Evolutionary conservation across 2,888 invertebrate species (phyloP).

Genomic region (Calephelis perditalis): DNA sequence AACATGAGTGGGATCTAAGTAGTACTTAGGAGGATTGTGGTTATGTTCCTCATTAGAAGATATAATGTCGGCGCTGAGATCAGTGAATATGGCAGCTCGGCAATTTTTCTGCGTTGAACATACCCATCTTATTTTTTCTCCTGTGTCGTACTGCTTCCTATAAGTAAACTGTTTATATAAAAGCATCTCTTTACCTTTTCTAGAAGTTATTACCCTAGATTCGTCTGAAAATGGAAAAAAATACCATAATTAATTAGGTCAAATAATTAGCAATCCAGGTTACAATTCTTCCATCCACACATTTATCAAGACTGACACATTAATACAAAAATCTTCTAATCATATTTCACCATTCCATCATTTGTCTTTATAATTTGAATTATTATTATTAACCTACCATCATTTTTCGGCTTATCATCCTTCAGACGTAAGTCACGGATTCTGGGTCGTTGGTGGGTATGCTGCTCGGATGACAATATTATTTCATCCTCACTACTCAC

Average conservation of each 20-base stretch:
- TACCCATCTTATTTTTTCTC: conserved; percentile 51
- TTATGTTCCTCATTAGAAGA: conserved; percentile 52
- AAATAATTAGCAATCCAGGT: too few relatives aligned
- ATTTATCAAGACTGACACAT: too few relatives aligned
- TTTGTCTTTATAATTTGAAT: too few relatives aligned
- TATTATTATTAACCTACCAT: conserved; percentile 16
- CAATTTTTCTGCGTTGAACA: conserved; percentile 67
- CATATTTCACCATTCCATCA: too few relatives aligned
- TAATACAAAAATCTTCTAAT: too few relatives aligned
- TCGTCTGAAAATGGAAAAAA: conserved; percentile 40
- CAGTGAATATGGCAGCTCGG: conserved; percentile 56
- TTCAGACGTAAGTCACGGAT: conserved; percentile 4
- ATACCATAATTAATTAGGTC: neutral
- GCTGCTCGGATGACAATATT: conserved; percentile 42
- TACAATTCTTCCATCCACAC: too few relatives aligned
- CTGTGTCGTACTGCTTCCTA: conserved; percentile 53
- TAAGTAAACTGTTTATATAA: conserved; percentile 61
- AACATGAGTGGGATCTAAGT: conserved; percentile 55
- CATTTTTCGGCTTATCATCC: conserved; percentile 16
- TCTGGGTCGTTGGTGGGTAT: conserved; percentile 26
- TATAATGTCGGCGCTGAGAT: conserved; percentile 46
- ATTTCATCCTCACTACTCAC: conserved; percentile 54
- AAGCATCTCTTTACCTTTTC: conserved; percentile 66
- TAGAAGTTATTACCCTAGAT: conserved; percentile 58
- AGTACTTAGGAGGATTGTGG: conserved; percentile 65